Conservation (phyloP, 2,113 vertebrate species). For the Vulpes vulpes region DNA sequence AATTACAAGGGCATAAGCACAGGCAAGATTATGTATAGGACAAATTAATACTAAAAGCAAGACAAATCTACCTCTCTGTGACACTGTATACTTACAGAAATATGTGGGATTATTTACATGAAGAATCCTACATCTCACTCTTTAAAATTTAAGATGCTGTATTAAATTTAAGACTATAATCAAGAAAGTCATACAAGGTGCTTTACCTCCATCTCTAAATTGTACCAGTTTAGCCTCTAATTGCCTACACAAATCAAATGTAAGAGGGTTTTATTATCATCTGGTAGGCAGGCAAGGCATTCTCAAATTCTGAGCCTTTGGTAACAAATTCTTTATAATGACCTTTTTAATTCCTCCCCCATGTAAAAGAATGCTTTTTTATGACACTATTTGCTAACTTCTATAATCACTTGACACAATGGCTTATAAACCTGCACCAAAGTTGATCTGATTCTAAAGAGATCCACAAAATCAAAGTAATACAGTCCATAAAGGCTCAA, state of each 20-base stretch:
- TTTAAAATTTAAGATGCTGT: background rate
- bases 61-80: slow-evolving; percentile 7
- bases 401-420: slow-evolving; percentile 29
- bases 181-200: slow-evolving; percentile 1
- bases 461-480: slow-evolving; percentile 51
- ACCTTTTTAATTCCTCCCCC: slow-evolving; percentile 25
- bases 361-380: slow-evolving; percentile 51
- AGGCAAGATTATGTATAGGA: background rate
- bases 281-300: background rate
- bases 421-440: background rate
- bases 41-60: slow-evolving; percentile 39
- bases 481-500: background rate
- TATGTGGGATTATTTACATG: background rate
- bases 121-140: background rate
- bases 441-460: background rate
- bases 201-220: background rate
- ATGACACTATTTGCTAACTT: slow-evolving; percentile 24
- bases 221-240: background rate
- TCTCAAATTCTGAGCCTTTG: slow-evolving; percentile 48
- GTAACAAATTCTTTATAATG: background rate
- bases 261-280: background rate
- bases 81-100: background rate
- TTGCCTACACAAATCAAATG: background rate
- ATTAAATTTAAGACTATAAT: slow-evolving; percentile 52
- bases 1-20: background rate